Base-by-base conservation (phyloP, 92 coral and sea anemone species). In the Epizoanthus illoricatus region DNA sequence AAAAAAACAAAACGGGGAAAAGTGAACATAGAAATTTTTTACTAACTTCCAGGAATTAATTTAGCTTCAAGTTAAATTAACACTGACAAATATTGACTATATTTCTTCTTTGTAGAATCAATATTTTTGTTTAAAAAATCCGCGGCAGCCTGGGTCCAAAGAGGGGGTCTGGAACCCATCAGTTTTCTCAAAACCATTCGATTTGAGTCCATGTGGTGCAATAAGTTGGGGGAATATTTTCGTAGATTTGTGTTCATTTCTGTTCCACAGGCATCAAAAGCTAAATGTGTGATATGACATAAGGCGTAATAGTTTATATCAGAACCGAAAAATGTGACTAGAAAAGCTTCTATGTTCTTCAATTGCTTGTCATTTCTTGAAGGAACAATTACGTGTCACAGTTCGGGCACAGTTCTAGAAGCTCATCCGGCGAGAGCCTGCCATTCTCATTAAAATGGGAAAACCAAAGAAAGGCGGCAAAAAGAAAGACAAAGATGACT, bases 401-500 rank as follows among this genome's bases (percentile, higher is more conserved):
- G n/a, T n/a, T n/a, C n/a, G n/a, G n/a, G n/a, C n/a, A n/a, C n/a
- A n/a, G n/a, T 49, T 49, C 16, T 52, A 9, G 56, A 52, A 9
- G 15, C 15, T 49, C 56, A 49, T 49, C 56, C 57, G 82, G 42
- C 45, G 36, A 78, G 13, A 58, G 3, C 8, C 33, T 24, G 7
- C 7, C 17, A 20, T 5, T n/a, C n/a, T n/a, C 4, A 43, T 75
- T 75, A 66, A 66, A 79, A 93, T 93, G 97, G 97, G 97, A 68
- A 95, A 93, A 80, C 96, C 95, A 43, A 95, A 95, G 92, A 95
- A 93, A 90, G 94, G 92, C 40, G 90, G 85, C 7, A 95, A 89
- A 80, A 95, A 91, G 89, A 93, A 91, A 87, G 97, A 87, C 47
- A 82, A 90, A 75, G 94, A 87, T 73, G 98, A 95, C 52, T 95